Conservation (phyloP, 2,797 vertebrate genomes). For the Macropodus opercularis region DNA sequence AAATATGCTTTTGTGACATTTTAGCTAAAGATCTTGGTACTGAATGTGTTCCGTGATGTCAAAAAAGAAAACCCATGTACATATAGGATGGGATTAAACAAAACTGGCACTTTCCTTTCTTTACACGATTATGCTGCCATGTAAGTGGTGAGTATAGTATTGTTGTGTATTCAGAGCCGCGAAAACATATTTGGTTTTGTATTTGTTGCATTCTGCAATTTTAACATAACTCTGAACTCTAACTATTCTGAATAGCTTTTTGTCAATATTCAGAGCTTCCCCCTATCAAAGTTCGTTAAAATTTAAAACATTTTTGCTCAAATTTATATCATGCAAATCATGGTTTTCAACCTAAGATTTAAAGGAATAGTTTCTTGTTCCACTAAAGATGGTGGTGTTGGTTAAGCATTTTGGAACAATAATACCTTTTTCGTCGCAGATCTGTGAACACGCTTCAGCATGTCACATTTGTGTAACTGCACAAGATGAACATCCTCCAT, state of each 20-base stretch:
- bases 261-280: slow-evolving; percentile 11
- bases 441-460: slow-evolving; percentile 18
- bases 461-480: slow-evolving; percentile 15
- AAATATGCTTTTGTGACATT: slow-evolving; percentile 58
- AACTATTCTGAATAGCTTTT: slow-evolving; percentile 45
- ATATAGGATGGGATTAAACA: slow-evolving; percentile 19
- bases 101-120: neutral
- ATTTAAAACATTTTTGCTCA: slow-evolving; percentile 2
- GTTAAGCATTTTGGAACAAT: slow-evolving; percentile 6
- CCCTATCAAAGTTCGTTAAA: slow-evolving; percentile 1
- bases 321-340: neutral
- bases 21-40: slow-evolving; percentile 50
- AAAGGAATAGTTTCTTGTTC: neutral
- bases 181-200: neutral
- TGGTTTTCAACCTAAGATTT: neutral
- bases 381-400: neutral
- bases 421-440: slow-evolving; percentile 43
- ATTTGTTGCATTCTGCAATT: neutral
- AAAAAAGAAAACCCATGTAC: slow-evolving; percentile 11
- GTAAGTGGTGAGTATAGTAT: slow-evolving; percentile 47
- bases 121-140: slow-evolving; percentile 37
- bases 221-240: neutral
- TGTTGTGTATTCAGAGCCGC: neutral
- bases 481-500: slow-evolving; percentile 32
- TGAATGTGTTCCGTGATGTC: slow-evolving; percentile 40